Evolutionary conservation across 2,888 invertebrate genomes (phyloP), one percentile per base, ranked within the genome.

Genomic region (Trichogramma evanescens): DNA sequence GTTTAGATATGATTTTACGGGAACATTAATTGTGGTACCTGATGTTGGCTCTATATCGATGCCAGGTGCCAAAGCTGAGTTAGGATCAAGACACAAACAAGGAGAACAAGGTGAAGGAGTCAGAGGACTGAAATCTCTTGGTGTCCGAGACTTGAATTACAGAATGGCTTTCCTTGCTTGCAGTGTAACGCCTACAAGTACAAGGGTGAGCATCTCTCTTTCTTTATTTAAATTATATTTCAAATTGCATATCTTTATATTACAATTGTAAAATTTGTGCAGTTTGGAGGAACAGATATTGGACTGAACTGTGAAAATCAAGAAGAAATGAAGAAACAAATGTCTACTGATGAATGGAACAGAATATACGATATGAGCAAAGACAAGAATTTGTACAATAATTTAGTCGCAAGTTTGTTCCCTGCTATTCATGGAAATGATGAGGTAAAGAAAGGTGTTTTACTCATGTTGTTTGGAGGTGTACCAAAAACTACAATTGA

Each of bases 401-500:
- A 99, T 78, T 81, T 99, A 57, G 93, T 94, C 50, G 85, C 86
- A 56, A 91, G 94, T 72, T 82, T 99, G 51, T 99, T 99, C 72
- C 97, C 99, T 0, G 90, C 96, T 49, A 89, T 99, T 68, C 95
- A 97, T 72, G 99, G 96, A 0, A 95, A 93, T 77, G 96, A 95
- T 68, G 97, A 98, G 77, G 92, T 99, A 0, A 99, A 99, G 77
- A 80, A 87, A 56, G 93, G 91, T 1, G 88, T 98, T 58, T 81
- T 97, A 7, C 81, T 99, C 45, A 97, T 98, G 92, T 76, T 99
- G 68, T 97, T 99, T 76, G 95, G 99, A 4, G 99, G 99, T 0
- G 97, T 99, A 0, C 88, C 91, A 0, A 99, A 99, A 80, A 90
- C 87, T 38, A 97, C 98, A 0, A 80, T 86, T 43, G 97, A 98